A percentile compares a stretch with the other conserved stretches of the same genome.
Conservation (phyloP, 2,888 invertebrate species). For the Pristionchus entomophagus region DNA sequence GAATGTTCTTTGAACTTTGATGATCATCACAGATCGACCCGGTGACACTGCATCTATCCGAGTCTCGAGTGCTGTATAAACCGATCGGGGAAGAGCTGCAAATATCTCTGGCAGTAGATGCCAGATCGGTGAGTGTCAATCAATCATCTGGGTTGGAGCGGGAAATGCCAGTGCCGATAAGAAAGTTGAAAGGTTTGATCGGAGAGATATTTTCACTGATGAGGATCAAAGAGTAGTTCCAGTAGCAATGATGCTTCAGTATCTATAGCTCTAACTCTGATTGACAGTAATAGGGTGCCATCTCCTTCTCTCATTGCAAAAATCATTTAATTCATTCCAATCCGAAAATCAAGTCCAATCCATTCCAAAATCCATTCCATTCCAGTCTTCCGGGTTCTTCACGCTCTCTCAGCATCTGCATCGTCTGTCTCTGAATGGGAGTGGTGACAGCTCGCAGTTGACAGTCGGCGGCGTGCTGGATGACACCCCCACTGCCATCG, state of each 20-base stretch:
- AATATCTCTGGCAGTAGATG: conserved; percentile 1
- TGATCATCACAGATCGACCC: conserved; percentile 19
- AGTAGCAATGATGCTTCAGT: background rate
- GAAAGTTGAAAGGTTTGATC: too few species aligned
- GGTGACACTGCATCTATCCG: background rate
- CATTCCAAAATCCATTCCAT: background rate
- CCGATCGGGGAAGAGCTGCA: conserved; percentile 31
- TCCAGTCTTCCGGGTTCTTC: conserved; percentile 34
- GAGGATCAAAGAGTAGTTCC: background rate
- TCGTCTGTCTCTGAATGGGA: conserved; percentile 21
- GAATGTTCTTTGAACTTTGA: too few species aligned
- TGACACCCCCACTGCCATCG: conserved; percentile 37
- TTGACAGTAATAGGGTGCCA: background rate
- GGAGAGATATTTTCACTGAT: background rate
- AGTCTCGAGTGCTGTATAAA: conserved; percentile 3
- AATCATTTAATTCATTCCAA: too few species aligned
- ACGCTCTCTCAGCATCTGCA: conserved; percentile 35
- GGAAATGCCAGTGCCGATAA: too few species aligned
- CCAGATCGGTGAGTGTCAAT: background rate
- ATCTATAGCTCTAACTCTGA: too few species aligned
- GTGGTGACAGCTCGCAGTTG: background rate
- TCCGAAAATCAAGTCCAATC: too few species aligned
- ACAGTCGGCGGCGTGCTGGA: conserved; percentile 33
- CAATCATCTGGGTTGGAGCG: background rate
- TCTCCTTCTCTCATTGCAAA: background rate